Evolutionary conservation across 2,797 vertebrate genomes (phyloP).

Genomic region (Myotis pilosus): DNA sequence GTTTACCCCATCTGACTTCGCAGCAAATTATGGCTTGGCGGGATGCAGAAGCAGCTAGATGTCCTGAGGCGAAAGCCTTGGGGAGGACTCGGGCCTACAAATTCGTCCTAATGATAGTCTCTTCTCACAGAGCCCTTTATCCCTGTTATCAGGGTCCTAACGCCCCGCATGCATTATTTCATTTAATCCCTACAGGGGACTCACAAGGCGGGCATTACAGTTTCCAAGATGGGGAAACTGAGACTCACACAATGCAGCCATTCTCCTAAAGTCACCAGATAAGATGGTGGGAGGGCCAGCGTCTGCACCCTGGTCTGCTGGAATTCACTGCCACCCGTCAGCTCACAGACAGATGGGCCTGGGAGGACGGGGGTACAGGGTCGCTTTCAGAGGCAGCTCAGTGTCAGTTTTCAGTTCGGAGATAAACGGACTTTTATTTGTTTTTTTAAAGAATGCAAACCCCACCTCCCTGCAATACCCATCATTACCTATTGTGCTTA

Average conservation of each 20-base stretch:
- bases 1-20: background rate
- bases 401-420: constrained; percentile 42
- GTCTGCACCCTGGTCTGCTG: background rate
- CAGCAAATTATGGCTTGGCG: background rate
- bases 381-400: accelerated
- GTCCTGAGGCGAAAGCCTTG: background rate
- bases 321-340: background rate
- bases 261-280: background rate
- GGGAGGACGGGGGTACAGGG: accelerated
- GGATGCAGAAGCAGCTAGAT: background rate
- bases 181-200: background rate
- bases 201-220: accelerated
- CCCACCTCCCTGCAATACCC: background rate
- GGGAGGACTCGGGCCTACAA: background rate
- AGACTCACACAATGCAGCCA: background rate
- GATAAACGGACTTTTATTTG: background rate
- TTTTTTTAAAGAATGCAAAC: background rate
- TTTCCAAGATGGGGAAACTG: background rate
- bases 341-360: background rate
- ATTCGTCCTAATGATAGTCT: background rate
- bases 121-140: accelerated
- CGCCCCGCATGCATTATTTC: accelerated
- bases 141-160: background rate
- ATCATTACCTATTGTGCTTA: background rate
- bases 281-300: background rate